These are phyloP conservation scores for Heteropelma amictum DNA, from an alignment of 2,888 invertebrate species.

Conservation along the genomic window DNA sequence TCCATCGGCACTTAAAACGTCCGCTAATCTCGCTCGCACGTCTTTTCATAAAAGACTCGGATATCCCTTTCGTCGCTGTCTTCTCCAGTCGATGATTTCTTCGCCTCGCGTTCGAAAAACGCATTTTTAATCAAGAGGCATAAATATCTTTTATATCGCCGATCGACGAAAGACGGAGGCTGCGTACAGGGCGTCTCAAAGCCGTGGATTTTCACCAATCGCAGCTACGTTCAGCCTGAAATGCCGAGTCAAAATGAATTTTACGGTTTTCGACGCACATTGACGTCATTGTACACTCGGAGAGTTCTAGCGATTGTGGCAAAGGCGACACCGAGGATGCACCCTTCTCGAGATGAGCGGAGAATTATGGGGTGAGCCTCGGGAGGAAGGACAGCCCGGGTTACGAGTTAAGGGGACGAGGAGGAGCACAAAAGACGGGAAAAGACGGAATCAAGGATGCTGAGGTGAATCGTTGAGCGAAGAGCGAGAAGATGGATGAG, in stretches of 20 bases:
- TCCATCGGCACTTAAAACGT: constrained; percentile 74
- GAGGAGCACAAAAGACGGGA: background rate
- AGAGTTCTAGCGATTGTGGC: constrained; percentile 12
- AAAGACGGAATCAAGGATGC: too few relatives aligned
- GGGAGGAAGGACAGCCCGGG: background rate
- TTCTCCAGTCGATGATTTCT: too few relatives aligned
- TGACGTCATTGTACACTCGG: background rate
- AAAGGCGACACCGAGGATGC: constrained; percentile 31
- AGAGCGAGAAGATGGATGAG: background rate
- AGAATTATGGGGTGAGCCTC: constrained; percentile 52
- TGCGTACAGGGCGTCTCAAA: too few relatives aligned
- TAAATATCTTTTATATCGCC: too few relatives aligned
- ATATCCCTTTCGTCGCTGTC: too few relatives aligned
- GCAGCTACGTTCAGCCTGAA: background rate
- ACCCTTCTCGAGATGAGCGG: constrained; percentile 35
- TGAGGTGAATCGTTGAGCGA: too few relatives aligned
- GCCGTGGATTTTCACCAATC: constrained; percentile 19
- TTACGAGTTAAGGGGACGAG: background rate
- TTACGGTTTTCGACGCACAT: background rate
- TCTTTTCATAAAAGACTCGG: too few relatives aligned
- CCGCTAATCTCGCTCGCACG: constrained; percentile 69
- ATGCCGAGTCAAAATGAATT: background rate
- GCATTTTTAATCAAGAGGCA: too few relatives aligned
- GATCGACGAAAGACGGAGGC: too few relatives aligned
- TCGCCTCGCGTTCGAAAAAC: too few relatives aligned